Evolutionary conservation across 2,113 vertebrate genomes (phyloP), one percentile per base, ranked within the genome.

Genomic region (Cyanoramphus novaezelandiae): DNA sequence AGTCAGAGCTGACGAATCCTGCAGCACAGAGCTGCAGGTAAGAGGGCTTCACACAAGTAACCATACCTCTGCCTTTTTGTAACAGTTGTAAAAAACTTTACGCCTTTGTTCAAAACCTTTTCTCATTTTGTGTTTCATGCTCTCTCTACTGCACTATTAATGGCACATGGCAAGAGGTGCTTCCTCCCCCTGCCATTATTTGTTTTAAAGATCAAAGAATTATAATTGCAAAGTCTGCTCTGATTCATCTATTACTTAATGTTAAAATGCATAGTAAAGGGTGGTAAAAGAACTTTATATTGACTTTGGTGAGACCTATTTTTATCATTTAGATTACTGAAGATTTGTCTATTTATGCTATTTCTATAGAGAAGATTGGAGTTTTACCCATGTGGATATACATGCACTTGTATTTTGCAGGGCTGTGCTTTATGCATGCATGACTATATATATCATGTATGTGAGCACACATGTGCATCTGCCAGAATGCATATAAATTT

Each of bases 21-120:
- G n/a, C 37, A 91, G 86, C 79, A 91, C 90, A 93, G 78, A 91
- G 62, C 75, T 94, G 86, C n/a, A 95, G 87, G 97, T 83, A 47
- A 92, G 15, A 94, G 71, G 37, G 41, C 39, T 95, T 82, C 27
- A 35, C 67, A 28, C 65, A 92, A 90, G 70, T 75, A 84, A 90
- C 4, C 35, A 93, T 59, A 69, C n/a, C 86, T 94, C 72, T 80
- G 53, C 39, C 85, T 50, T 63, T 77, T 37, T 71, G 63, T 90
- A 92, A 88, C 35, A 86, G 49, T 29, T 39, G 37, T 6, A 39
- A 77, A 91, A 64, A 88, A 6, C 17, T 7, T 46, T 47, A 69
- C 1, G 4, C 14, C 13, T 88, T 68, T 62, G 11, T 67, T 86
- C 46, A 29, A 93, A 70, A 17, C 37, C 24, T 43, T 82, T 93